Percentiles rank a stretch among this genome's conserved stretches.
These are phyloP conservation scores for Lates calcarifer DNA, from an alignment of 2,113 vertebrate genomes.

Conservation along the genomic window DNA sequence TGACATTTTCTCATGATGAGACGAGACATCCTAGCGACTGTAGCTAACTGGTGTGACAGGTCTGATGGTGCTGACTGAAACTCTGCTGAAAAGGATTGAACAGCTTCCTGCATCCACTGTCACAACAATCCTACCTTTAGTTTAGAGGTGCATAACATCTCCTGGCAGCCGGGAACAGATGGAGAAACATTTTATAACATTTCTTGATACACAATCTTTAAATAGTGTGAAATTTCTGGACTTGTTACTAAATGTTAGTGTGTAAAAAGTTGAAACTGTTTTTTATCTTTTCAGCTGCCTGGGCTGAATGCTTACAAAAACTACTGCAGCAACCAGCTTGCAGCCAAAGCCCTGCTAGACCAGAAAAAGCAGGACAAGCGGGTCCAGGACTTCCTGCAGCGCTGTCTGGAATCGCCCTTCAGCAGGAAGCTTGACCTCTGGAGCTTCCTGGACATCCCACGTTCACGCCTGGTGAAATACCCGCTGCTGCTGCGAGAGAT, in stretches of 20 bases:
- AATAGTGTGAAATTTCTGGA: not conserved
- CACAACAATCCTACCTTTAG: too few relatives aligned
- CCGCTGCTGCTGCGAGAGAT: conserved; percentile 95
- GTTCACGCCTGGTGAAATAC: conserved; percentile 96
- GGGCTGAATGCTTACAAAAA: conserved; percentile 93
- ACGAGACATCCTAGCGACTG: not conserved
- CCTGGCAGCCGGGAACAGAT: not conserved
- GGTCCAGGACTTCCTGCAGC: conserved; percentile 97
- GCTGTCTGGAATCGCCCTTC: conserved; percentile 98
- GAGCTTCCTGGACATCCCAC: conserved; percentile 98
- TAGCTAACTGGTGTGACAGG: not conserved
- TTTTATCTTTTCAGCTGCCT: conserved; percentile 85
- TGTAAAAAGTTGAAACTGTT: not conserved
- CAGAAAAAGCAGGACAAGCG: conserved; percentile 96
- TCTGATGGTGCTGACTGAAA: not conserved
- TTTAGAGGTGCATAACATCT: not conserved
- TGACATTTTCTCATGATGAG: not conserved
- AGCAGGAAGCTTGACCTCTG: conserved; percentile 98
- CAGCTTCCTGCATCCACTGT: too few relatives aligned
- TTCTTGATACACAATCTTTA: not conserved
- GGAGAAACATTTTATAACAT: not conserved
- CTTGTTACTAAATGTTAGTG: not conserved
- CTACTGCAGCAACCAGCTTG: conserved; percentile 98
- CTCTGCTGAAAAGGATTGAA: not conserved
- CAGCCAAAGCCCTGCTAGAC: conserved; percentile 96